phyloP scores from a whole-genome alignment of 2,888 invertebrate genomes.

The Netelia virgata region DNA sequence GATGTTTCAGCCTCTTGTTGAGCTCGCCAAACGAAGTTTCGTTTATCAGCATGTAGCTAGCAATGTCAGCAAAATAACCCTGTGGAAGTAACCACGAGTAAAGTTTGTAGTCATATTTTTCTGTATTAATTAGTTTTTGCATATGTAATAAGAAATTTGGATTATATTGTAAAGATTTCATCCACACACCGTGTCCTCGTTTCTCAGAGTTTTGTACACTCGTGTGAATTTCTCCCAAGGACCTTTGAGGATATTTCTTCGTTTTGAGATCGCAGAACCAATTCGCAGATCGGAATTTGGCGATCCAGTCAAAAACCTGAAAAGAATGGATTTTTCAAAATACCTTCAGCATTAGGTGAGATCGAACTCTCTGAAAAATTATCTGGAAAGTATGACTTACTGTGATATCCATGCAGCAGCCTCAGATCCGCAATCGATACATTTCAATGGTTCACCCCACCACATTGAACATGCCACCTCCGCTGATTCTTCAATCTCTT shows the following conservation, averaged over 20 bases:
- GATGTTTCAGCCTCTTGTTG: slow-evolving; percentile 84
- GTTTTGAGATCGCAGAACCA: slow-evolving; percentile 70
- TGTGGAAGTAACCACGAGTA: slow-evolving; percentile 68
- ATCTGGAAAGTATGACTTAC: slow-evolving; percentile 68
- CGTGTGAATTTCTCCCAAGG: slow-evolving; percentile 75
- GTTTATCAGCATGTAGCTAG: slow-evolving; percentile 86
- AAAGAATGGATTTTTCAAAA: slow-evolving; percentile 1
- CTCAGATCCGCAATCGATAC: slow-evolving; percentile 88
- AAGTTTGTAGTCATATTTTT: background rate
- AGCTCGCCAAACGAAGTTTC: slow-evolving; percentile 86
- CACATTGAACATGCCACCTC: slow-evolving; percentile 78
- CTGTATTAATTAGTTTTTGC: background rate
- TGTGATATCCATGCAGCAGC: slow-evolving; percentile 88
- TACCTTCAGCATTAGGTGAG: background rate
- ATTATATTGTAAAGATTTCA: background rate
- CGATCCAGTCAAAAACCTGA: slow-evolving; percentile 77
- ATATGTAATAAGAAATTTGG: background rate
- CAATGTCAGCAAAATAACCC: slow-evolving; percentile 86
- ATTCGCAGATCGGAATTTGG: slow-evolving; percentile 76
- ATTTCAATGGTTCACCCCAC: slow-evolving; percentile 83
- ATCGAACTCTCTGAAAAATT: background rate
- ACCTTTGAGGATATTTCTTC: slow-evolving; percentile 68
- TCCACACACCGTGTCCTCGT: slow-evolving; percentile 78
- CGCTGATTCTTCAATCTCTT: slow-evolving; percentile 21
- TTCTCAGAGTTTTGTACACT: slow-evolving; percentile 76